Conservation (phyloP, 2,797 vertebrate genomes). For the Pangasius krempfi region DNA sequence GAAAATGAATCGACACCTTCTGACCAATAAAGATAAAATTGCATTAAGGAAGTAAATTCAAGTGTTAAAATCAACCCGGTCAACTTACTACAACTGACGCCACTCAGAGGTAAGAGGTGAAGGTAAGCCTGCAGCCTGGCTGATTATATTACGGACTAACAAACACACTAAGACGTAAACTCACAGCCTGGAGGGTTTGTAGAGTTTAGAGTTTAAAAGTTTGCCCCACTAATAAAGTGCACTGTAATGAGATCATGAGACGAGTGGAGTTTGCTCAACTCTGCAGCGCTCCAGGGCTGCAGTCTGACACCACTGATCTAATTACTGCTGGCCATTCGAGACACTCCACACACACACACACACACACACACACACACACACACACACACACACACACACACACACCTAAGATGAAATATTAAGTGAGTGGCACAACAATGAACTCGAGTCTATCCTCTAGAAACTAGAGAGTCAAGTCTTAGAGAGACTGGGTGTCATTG, state of each 20-base stretch:
- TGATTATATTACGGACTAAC: neutral
- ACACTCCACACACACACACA: neutral
- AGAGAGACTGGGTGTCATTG: neutral
- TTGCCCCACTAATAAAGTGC: conserved; percentile 9
- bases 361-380: neutral
- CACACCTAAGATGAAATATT: conserved; percentile 18
- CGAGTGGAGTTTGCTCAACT: neutral
- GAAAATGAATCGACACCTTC: neutral
- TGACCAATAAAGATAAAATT: too few relatives aligned
- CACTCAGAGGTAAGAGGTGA: conserved; percentile 1
- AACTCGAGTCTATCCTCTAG: neutral
- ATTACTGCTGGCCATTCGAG: conserved; percentile 36
- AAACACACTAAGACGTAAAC: neutral
- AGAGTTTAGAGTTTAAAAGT: conserved; percentile 2
- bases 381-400: neutral
- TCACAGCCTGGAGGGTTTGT: neutral
- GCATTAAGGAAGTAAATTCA: neutral
- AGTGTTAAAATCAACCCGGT: neutral
- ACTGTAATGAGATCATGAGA: conserved; percentile 1
- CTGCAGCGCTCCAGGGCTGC: neutral
- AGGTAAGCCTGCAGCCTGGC: neutral
- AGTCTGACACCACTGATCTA: conserved; percentile 34
- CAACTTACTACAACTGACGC: neutral
- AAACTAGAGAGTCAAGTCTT: neutral
- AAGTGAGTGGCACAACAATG: neutral